Evolutionary conservation across 2,113 vertebrate species (phyloP).

Genomic region (Varanus komodoensis): DNA sequence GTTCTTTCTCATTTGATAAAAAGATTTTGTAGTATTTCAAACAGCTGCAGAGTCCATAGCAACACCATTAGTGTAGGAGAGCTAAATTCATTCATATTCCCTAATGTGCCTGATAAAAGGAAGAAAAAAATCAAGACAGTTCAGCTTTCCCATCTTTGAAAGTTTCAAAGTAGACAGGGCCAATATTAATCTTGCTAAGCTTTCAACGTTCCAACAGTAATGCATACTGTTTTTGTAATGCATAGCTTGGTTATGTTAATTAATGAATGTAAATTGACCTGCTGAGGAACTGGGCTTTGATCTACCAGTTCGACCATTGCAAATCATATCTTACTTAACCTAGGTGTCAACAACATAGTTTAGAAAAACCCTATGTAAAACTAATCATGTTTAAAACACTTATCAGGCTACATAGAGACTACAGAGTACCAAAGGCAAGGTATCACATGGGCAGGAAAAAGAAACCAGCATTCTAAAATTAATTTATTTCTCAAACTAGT

Average conservation of each 20-base stretch:
- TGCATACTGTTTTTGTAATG: background rate
- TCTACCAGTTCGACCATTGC: background rate
- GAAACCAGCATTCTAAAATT: background rate
- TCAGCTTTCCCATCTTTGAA: background rate
- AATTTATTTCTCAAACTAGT: background rate
- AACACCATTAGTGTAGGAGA: background rate
- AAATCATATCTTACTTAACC: slow-evolving; percentile 16
- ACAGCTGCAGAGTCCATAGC: background rate
- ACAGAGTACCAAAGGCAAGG: background rate
- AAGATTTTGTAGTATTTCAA: background rate
- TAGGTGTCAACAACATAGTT: slow-evolving; percentile 22
- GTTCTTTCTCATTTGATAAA: background rate
- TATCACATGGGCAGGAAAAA: background rate
- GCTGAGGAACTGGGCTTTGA: slow-evolving; percentile 10
- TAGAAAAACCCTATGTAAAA: background rate
- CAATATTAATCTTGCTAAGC: background rate
- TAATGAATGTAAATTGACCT: slow-evolving; percentile 18
- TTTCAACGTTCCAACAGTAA: background rate
- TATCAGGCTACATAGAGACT: background rate
- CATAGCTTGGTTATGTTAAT: background rate
- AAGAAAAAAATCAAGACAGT: background rate
- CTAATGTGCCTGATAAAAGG: background rate
- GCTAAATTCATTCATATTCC: background rate
- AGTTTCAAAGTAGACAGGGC: background rate
- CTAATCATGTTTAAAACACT: background rate